Evolutionary conservation across 2,888 invertebrate genomes (phyloP), one percentile per base, ranked within the genome.

Genomic region (Megaustenia siamemsis): DNA sequence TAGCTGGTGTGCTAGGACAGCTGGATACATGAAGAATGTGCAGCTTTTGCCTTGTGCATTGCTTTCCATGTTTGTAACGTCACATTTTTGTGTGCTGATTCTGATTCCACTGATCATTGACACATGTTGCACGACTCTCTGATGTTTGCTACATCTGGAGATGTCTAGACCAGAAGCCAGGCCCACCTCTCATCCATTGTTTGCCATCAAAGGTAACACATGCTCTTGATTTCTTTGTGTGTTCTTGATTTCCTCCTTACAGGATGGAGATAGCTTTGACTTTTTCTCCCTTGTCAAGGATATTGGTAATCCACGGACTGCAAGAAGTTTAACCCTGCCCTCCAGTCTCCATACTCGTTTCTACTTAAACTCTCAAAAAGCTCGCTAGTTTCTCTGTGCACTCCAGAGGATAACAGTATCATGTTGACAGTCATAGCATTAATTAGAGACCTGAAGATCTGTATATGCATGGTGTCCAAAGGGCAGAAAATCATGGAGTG

Each of bases 211-310:
- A 45, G 63, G 60, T 60, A 63, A 24, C 43, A 24, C 66, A 66
- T 66, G n/a, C 43, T 69, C 24, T 66, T 49, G 40, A 24, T 80
- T n/a, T 68, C 43, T 49, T 24, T 77, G 49, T 77, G 49, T 35
- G 40, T 35, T 43, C 21, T 83, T 63, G 40, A 8, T 76, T 76
- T 63, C 40, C 28, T 75, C 21, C 49, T 79, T 73, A n/a, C 78
- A 83, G 77, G 83, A 77, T 15, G 69, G 38, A 6, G 76, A 66
- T 68, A 71, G 56, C n/a, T 80, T 84, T 84, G 84, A 79, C 53
- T 84, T 63, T 80, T 80, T 45, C 79, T 73, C 73, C 10, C 49
- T 78, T 32, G 8, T 84, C 73, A 69, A 49, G 75, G 45, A 68
- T 49, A 53, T 85, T 28, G 35, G 76, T 66, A 76, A 40, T 35